Conservation (phyloP, 2,888 invertebrate species). For the Anagyrus pseudococci region DNA sequence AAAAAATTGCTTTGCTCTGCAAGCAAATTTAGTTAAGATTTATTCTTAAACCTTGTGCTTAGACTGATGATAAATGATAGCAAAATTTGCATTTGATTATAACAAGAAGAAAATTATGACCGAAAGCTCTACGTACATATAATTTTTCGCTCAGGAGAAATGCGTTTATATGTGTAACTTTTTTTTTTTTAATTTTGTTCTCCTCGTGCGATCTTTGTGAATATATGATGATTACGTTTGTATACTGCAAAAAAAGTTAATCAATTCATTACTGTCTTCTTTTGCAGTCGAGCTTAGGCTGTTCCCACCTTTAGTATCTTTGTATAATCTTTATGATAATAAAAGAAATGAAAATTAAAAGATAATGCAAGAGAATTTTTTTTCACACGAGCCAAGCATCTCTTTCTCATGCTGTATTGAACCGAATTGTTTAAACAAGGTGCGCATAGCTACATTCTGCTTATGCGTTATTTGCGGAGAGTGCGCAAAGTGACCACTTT, state of each 20-base stretch:
- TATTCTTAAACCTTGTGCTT: constrained; percentile 6
- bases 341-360: constrained; percentile 32
- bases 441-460: too few species aligned
- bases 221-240: constrained; percentile 22
- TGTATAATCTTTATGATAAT: constrained; percentile 38
- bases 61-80: constrained; percentile 27
- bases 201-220: constrained; percentile 10
- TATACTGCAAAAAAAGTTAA: constrained; percentile 16
- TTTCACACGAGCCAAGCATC: too few species aligned
- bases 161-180: constrained; percentile 11
- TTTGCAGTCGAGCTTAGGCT: constrained; percentile 30
- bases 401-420: too few species aligned
- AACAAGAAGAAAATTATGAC: constrained; percentile 11
- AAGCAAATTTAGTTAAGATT: not conserved
- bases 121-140: constrained; percentile 27
- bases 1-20: constrained; percentile 5
- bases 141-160: constrained; percentile 22
- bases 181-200: constrained; percentile 19
- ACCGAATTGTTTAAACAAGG: too few species aligned
- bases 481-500: too few species aligned
- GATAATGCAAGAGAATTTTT: not conserved
- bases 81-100: constrained; percentile 20
- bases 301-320: constrained; percentile 37
- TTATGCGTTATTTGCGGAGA: too few species aligned
- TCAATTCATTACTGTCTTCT: constrained; percentile 33